Conservation (phyloP, 2,113 vertebrate genomes). For the Centropus unirufus region DNA sequence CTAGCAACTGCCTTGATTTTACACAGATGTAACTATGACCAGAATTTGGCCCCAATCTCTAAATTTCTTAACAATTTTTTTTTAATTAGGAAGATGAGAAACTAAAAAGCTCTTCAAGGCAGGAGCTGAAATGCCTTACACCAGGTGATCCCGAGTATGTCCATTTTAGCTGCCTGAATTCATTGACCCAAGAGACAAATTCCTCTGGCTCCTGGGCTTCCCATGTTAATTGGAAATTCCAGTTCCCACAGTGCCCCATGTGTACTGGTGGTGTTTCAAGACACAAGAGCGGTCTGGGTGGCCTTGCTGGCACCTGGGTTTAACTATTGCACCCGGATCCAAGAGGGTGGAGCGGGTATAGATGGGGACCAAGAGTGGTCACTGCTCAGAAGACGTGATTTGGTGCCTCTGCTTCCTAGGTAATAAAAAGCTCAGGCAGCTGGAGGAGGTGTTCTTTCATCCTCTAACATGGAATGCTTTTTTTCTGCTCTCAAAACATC, state of each 20-base stretch:
- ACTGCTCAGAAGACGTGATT: not conserved
- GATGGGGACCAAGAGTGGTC: not conserved
- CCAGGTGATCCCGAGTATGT: not conserved
- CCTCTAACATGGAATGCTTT: not conserved
- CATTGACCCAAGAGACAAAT: not conserved
- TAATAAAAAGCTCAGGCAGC: not conserved
- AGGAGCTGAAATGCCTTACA: not conserved
- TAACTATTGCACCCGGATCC: not conserved
- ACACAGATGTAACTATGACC: not conserved
- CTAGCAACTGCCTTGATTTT: not conserved
- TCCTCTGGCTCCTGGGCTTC: not conserved
- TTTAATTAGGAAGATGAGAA: not conserved
- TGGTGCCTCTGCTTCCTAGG: not conserved
- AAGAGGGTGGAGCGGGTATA: not conserved
- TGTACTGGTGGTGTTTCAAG: not conserved
- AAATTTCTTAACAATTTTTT: not conserved
- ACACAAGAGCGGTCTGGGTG: not conserved
- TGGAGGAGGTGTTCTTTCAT: not conserved
- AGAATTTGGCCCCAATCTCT: not conserved
- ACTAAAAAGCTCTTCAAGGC: not conserved
- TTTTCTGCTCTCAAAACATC: not conserved
- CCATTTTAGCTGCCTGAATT: not conserved
- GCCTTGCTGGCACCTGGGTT: not conserved
- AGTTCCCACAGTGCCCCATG: rapidly evolving
- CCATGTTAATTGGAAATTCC: not conserved